Evolutionary conservation across 2,797 vertebrate genomes (phyloP).

Genomic region (Tadarida brasiliensis): DNA sequence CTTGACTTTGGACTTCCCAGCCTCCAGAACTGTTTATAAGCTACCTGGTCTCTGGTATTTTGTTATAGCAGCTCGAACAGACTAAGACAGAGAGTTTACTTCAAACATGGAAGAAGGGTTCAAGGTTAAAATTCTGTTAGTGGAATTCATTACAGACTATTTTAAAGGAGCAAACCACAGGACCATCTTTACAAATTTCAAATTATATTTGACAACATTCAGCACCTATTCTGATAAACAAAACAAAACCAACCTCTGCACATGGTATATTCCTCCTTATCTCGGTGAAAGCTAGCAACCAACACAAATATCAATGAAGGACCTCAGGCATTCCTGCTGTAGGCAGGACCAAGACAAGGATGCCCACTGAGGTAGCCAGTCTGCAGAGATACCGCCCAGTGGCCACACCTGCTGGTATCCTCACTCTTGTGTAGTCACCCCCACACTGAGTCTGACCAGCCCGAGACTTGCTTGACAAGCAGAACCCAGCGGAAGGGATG

Average conservation of each 20-base stretch:
- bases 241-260: background rate
- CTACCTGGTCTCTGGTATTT: too few species aligned
- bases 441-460: background rate
- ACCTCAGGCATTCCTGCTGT: background rate
- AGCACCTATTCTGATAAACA: background rate
- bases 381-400: background rate
- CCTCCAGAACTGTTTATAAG: too few species aligned
- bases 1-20: too few species aligned
- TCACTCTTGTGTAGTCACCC: background rate
- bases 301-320: background rate
- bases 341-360: background rate
- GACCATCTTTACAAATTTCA: background rate
- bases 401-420: background rate
- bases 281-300: background rate
- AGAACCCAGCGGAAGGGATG: background rate
- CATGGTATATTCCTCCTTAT: background rate
- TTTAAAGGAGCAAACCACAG: background rate
- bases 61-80: background rate
- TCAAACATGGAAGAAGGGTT: background rate
- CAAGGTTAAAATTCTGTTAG: background rate
- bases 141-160: background rate
- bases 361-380: background rate
- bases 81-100: background rate
- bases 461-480: background rate
- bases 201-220: background rate